phyloP scores from a whole-genome alignment of 2,797 vertebrate genomes.

The Pachyuromys duprasi region DNA sequence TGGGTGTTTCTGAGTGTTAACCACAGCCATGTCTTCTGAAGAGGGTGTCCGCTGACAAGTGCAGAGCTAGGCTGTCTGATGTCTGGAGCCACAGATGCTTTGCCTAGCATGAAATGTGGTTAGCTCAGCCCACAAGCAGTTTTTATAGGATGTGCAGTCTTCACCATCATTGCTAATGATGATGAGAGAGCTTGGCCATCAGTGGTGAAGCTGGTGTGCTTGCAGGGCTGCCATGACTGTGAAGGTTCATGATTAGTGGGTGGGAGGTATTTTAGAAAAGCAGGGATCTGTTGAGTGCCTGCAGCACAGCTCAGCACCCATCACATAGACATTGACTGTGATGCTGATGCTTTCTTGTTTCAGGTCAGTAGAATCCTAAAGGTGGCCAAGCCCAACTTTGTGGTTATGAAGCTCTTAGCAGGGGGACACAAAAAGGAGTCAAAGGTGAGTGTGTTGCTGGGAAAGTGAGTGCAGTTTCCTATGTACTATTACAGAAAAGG shows the following conservation, averaged over 20 bases:
- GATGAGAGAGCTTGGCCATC: not conserved
- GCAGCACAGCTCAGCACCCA: not conserved
- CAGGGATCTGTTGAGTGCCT: not conserved
- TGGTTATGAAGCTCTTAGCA: slow-evolving; percentile 98
- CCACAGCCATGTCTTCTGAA: too few relatives aligned
- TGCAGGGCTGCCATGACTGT: not conserved
- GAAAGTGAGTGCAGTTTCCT: not conserved
- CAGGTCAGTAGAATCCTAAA: slow-evolving; percentile 97
- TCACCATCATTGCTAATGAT: not conserved
- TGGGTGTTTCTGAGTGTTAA: not conserved
- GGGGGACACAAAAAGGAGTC: slow-evolving; percentile 99
- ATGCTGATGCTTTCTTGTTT: slow-evolving; percentile 68
- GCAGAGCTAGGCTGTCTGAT: not conserved
- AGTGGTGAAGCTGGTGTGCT: not conserved
- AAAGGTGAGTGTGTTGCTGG: slow-evolving; percentile 89
- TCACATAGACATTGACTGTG: not conserved
- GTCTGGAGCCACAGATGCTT: not conserved
- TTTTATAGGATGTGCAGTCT: too few relatives aligned
- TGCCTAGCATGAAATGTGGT: not conserved
- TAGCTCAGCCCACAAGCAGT: not conserved
- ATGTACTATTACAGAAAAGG: not conserved
- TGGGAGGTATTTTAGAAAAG: not conserved
- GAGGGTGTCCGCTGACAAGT: not conserved
- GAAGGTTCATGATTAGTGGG: not conserved
- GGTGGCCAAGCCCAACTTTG: slow-evolving; percentile 99